A percentile compares a stretch with the other conserved stretches of the same genome.
These are phyloP conservation scores for Rafetus swinhoei DNA, from an alignment of 2,113 vertebrate species.

Conservation along the genomic window DNA sequence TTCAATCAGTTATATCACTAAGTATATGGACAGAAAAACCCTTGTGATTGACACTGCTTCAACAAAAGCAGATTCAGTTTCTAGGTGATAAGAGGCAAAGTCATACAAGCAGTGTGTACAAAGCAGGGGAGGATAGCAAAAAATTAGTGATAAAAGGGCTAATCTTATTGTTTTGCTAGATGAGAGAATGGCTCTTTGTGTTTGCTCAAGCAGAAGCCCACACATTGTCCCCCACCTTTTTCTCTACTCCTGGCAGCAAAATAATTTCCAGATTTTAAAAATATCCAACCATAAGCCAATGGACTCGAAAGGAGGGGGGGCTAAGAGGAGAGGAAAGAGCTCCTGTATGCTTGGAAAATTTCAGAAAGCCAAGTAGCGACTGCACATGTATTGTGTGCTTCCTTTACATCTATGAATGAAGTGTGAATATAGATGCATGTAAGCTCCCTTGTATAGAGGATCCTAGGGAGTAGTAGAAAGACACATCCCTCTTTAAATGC, in stretches of 20 bases:
- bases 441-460: neutral
- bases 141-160: conserved; percentile 81
- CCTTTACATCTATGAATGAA: neutral
- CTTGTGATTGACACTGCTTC: conserved; percentile 79
- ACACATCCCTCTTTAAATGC: neutral
- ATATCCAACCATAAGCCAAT: conserved; percentile 37
- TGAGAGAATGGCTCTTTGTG: conserved; percentile 77
- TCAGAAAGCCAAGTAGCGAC: conserved; percentile 41
- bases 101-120: conserved; percentile 82
- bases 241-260: conserved; percentile 72
- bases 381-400: neutral
- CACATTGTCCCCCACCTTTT: conserved; percentile 52
- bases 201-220: conserved; percentile 74
- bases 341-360: conserved; percentile 60
- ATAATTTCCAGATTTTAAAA: conserved; percentile 73
- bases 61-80: conserved; percentile 80
- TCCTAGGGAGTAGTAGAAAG: neutral
- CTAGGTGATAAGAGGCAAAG: conserved; percentile 81
- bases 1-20: conserved; percentile 69
- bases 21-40: conserved; percentile 72
- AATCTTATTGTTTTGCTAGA: conserved; percentile 82
- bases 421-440: conserved; percentile 13
- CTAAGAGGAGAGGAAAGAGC: neutral
- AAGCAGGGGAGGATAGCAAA: conserved; percentile 76
- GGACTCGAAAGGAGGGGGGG: neutral